These are phyloP conservation scores for Brachylomia viminalis DNA, from an alignment of 2,888 invertebrate genomes.

Conservation along the genomic window DNA sequence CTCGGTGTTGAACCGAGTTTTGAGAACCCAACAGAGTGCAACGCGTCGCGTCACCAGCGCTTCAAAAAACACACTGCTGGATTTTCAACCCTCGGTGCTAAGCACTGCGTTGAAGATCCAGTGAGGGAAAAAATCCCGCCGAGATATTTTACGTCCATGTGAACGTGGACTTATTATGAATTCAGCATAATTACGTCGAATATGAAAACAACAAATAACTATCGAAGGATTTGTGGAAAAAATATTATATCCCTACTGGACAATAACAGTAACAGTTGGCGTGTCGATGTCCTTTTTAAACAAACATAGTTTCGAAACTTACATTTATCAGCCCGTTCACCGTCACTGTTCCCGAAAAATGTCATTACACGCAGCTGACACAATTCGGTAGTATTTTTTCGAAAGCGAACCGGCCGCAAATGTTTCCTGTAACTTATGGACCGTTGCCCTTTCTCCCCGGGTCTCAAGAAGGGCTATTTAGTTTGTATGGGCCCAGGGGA, in stretches of 20 bases:
- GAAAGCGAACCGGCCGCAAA: slow-evolving; percentile 47
- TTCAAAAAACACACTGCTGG: no score
- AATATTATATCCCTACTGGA: no score
- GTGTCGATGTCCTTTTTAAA: background rate
- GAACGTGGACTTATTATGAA: no score
- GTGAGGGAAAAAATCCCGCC: no score
- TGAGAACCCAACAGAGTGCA: no score
- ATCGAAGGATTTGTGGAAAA: no score
- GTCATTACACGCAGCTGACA: slow-evolving; percentile 60
- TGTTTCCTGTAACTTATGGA: slow-evolving; percentile 57
- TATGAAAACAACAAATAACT: no score
- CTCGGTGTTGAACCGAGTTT: no score
- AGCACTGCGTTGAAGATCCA: no score
- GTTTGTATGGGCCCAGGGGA: slow-evolving; percentile 62
- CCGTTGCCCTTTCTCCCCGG: slow-evolving; percentile 42
- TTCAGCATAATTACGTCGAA: background rate
- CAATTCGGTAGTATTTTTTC: slow-evolving; percentile 48
- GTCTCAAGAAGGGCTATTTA: slow-evolving; percentile 55
- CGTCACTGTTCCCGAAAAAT: slow-evolving; percentile 34
- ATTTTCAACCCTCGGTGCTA: no score
- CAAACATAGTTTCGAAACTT: slow-evolving; percentile 5
- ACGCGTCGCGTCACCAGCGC: no score
- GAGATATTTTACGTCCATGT: no score
- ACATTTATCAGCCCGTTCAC: slow-evolving; percentile 25
- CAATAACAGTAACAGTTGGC: background rate